These are phyloP conservation scores for Schizaphis graminum DNA, from an alignment of 2,888 invertebrate genomes.

Conservation along the genomic window DNA sequence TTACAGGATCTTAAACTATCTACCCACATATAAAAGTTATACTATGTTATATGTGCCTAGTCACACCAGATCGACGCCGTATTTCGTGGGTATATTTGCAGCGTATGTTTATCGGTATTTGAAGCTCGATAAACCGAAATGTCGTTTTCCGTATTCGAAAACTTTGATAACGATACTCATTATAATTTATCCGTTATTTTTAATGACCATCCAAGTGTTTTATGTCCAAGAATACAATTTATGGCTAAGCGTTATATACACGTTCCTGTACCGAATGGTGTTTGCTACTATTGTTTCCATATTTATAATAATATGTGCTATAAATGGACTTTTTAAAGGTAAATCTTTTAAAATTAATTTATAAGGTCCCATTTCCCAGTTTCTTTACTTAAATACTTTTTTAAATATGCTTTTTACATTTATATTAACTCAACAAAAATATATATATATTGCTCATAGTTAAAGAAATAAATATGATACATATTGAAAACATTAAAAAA, in stretches of 20 bases:
- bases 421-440: neutral
- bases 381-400: neutral
- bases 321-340: constrained; percentile 51
- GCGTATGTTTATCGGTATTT: constrained; percentile 57
- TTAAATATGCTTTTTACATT: neutral
- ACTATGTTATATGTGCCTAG: constrained; percentile 36
- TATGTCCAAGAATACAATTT: constrained; percentile 35
- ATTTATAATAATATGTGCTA: constrained; percentile 43
- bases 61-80: constrained; percentile 53
- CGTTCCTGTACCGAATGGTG: constrained; percentile 33
- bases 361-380: neutral
- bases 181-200: neutral
- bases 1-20: constrained; percentile 43
- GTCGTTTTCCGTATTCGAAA: constrained; percentile 53
- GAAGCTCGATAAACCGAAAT: constrained; percentile 51
- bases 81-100: constrained; percentile 55
- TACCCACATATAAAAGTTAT: constrained; percentile 35
- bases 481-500: neutral
- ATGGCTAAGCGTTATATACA: constrained; percentile 48
- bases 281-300: constrained; percentile 38
- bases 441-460: neutral
- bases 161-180: constrained; percentile 25
- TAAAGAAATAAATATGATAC: neutral
- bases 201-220: constrained; percentile 50
- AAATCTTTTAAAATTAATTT: neutral